phyloP scores from a whole-genome alignment of 2,888 invertebrate species.

The Celastrina argiolus region DNA sequence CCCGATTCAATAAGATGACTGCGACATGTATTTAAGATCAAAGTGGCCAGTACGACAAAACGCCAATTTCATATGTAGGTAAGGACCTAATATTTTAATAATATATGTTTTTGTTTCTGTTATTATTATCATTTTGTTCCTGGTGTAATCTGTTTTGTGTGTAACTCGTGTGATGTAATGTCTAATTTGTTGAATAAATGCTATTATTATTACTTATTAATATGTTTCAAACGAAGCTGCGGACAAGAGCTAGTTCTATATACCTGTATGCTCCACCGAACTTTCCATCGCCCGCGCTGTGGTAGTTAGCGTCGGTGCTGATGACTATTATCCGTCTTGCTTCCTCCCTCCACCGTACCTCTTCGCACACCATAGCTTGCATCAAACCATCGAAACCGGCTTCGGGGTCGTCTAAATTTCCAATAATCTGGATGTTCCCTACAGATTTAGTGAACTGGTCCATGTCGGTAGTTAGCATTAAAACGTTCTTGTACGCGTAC shows the following conservation, averaged over 20 bases:
- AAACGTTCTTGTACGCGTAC: slow-evolving; percentile 81
- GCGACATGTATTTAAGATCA: too few species aligned
- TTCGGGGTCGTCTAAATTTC: slow-evolving; percentile 84
- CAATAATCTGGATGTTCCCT: slow-evolving; percentile 15
- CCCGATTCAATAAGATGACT: too few species aligned
- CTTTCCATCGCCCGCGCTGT: slow-evolving; percentile 89
- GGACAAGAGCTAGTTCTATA: background rate
- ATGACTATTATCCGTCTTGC: slow-evolving; percentile 86
- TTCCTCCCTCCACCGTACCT: slow-evolving; percentile 86
- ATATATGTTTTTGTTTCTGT: too few species aligned
- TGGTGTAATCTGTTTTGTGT: too few species aligned
- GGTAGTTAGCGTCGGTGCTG: slow-evolving; percentile 88
- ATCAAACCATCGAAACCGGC: slow-evolving; percentile 92
- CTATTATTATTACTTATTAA: too few species aligned
- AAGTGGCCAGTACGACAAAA: too few species aligned
- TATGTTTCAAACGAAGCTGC: too few species aligned
- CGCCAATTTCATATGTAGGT: too few species aligned
- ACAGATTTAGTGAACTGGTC: slow-evolving; percentile 55
- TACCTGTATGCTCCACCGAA: slow-evolving; percentile 79
- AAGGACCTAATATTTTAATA: too few species aligned
- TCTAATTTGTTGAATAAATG: too few species aligned
- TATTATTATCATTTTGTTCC: too few species aligned
- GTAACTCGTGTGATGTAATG: too few species aligned
- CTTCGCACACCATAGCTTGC: slow-evolving; percentile 86
- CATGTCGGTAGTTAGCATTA: slow-evolving; percentile 80